Evolutionary conservation across 2,797 vertebrate species (phyloP), one percentile per base, ranked within the genome.

Genomic region (Poecilia wingei): DNA sequence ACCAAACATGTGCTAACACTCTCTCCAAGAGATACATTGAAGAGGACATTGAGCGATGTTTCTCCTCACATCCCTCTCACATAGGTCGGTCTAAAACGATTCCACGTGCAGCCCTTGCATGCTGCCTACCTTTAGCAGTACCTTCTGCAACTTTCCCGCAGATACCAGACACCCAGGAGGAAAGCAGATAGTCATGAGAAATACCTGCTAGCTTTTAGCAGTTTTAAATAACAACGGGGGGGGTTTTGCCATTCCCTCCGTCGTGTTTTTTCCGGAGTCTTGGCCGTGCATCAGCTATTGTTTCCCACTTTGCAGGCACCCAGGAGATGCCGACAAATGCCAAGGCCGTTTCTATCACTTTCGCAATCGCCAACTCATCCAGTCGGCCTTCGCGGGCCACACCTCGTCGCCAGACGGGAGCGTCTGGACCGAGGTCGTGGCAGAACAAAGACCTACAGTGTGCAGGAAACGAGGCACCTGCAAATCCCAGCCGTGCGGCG

Each of bases 111-210:
- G 74, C 74, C 78, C 66, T 72, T 3, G 72, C 90, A 93, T 92
- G 92, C 92, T 87, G 41, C 49, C 88, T 86, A 84, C 88, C 86
- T 92, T 51, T 7, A 51, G 49, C 20, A 51, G 20, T 51, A 7
- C 49, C 49, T 22, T 51, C 49, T 18, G 33, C 80, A 80, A 89
- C 88, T 87, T 88, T 82, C 89, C 86, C 41, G 20, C 84, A 90
- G 93, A 93, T 53, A 95, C 87, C 83, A 18, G 92, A 95, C 57
- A 93, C 92, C 81, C 89, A 78, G 79, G 86, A 85, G 88, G 92
- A 93, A 94, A 93, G 89, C 86, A 91, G 92, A 94, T 93, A 93
- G 89, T 91, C 94, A 93, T 95, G 94, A 94, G 94, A 95, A 95
- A 93, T 94, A 93, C 92, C 92, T 93, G 86, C 89, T 73, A 82